These are phyloP conservation scores for Entomyzon cyanotis DNA, from an alignment of 2,113 vertebrate species.

Conservation along the genomic window DNA sequence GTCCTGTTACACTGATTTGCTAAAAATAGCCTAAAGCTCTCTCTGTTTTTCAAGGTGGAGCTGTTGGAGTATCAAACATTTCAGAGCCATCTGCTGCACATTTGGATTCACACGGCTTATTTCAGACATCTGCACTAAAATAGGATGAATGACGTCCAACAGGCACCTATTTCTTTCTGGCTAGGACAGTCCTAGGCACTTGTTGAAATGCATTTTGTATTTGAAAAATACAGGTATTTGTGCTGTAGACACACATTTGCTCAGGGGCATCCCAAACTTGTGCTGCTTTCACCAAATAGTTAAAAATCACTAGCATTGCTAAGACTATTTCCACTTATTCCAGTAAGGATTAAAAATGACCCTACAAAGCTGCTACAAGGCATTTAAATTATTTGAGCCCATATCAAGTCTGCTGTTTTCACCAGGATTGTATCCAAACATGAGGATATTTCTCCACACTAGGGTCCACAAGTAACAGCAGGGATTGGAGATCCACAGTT, in stretches of 20 bases:
- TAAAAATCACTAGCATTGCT: neutral
- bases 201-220: neutral
- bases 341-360: neutral
- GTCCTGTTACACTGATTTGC: neutral
- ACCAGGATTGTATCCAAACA: neutral
- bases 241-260: neutral
- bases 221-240: neutral
- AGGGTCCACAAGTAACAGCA: neutral
- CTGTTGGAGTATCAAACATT: neutral
- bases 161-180: neutral
- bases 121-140: neutral
- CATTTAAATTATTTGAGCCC: neutral
- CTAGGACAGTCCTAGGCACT: neutral
- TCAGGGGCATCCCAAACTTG: neutral
- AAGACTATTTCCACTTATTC: neutral
- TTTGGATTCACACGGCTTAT: neutral
- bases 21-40: constrained; percentile 9
- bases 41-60: constrained; percentile 34
- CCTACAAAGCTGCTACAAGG: neutral
- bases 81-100: constrained; percentile 22
- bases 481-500: neutral
- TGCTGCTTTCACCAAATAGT: neutral
- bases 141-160: neutral
- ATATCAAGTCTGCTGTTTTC: neutral
- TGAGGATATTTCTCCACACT: neutral